A percentile compares a stretch with the other conserved stretches of the same genome.
Conservation (phyloP, 2,113 vertebrate species). For the Saccopteryx leptura region DNA sequence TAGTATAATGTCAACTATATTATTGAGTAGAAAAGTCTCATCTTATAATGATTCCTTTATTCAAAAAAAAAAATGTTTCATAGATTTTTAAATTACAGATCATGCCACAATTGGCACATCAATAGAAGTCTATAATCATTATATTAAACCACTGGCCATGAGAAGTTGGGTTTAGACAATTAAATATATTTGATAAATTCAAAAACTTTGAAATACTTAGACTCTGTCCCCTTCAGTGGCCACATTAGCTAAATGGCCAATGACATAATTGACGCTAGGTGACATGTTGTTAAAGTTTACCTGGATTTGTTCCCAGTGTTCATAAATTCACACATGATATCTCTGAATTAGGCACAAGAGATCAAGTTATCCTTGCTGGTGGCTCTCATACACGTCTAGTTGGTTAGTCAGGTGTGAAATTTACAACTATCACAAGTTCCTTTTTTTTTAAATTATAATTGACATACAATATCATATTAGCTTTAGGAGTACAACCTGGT, state of each 20-base stretch:
- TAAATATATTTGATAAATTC: constrained; percentile 23
- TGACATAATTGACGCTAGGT: constrained; percentile 66
- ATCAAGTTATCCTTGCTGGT: constrained; percentile 77
- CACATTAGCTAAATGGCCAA: constrained; percentile 36
- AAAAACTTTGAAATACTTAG: constrained; percentile 43
- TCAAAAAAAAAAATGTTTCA: background rate
- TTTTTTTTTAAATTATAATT: too few relatives aligned
- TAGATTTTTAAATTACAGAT: constrained; percentile 52
- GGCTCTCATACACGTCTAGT: background rate
- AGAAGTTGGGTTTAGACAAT: constrained; percentile 22
- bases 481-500: too few relatives aligned
- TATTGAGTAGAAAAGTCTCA: background rate
- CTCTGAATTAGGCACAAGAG: constrained; percentile 78
- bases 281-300: constrained; percentile 78
- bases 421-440: constrained; percentile 62
- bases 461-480: too few relatives aligned
- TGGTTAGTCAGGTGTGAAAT: constrained; percentile 75
- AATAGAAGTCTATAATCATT: background rate
- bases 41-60: constrained; percentile 6
- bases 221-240: background rate
- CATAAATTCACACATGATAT: constrained; percentile 82
- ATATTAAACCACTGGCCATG: background rate
- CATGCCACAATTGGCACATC: background rate
- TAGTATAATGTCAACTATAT: background rate
- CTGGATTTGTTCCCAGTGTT: constrained; percentile 81